Conservation (phyloP, 1,140 invertebrate genomes). For the Diabrotica undecimpunctata region DNA sequence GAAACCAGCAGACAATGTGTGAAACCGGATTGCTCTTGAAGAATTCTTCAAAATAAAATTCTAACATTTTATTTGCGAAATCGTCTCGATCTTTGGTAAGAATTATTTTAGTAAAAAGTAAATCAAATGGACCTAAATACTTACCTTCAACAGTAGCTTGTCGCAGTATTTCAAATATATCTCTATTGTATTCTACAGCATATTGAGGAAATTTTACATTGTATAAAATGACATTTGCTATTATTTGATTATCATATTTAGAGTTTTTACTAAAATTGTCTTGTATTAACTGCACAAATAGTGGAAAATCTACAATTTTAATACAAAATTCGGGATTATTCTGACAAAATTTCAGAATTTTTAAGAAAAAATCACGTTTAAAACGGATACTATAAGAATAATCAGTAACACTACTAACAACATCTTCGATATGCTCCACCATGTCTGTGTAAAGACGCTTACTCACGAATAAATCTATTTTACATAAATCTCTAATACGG, state of each 20-base stretch:
- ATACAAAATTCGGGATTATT: conserved; percentile 5
- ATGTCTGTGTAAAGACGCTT: conserved; percentile 13
- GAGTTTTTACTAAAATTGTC: neutral
- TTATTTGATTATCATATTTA: neutral
- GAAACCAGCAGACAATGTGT: conserved; percentile 12
- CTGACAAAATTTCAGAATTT: neutral
- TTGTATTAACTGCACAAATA: neutral
- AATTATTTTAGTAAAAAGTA: neutral
- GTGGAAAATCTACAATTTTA: conserved; percentile 6
- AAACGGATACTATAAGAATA: neutral
- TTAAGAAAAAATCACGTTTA: conserved; percentile 5
- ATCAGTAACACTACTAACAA: neutral
- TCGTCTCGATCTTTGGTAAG: conserved; percentile 2
- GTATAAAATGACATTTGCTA: conserved; percentile 9
- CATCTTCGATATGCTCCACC: neutral
- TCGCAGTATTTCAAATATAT: too few relatives aligned
- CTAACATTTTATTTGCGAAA: conserved; percentile 9
- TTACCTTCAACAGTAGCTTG: too few relatives aligned
- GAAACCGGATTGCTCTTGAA: neutral
- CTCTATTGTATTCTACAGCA: neutral
- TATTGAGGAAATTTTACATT: conserved; percentile 9
- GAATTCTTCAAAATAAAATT: conserved; percentile 9
- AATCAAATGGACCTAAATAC: neutral
- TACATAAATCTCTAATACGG: neutral
- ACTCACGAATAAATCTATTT: neutral